These are phyloP conservation scores for Phyllotreta striolata DNA, from an alignment of 2,888 invertebrate genomes.

Conservation along the genomic window DNA sequence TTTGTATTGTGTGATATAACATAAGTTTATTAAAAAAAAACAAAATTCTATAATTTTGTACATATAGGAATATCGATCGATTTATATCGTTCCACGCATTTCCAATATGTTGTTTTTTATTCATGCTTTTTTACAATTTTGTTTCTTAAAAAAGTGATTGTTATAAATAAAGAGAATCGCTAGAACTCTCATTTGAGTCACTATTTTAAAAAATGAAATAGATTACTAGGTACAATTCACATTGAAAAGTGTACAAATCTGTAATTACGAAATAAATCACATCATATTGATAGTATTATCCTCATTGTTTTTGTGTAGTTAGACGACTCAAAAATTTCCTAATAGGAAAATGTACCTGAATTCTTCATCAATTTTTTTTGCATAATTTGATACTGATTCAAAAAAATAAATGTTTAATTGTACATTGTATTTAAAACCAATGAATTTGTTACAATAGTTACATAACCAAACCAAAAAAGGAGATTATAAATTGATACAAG, in stretches of 20 bases:
- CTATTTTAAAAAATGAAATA: slow-evolving; percentile 31
- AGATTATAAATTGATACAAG: no score
- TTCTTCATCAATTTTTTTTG: no score
- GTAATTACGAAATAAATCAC: slow-evolving; percentile 24
- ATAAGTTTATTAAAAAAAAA: slow-evolving; percentile 5
- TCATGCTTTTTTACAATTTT: slow-evolving; percentile 17
- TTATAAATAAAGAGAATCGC: background rate
- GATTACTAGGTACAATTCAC: slow-evolving; percentile 24
- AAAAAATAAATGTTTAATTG: no score
- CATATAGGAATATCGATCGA: slow-evolving; percentile 3
- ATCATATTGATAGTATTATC: slow-evolving; percentile 4
- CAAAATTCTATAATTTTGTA: slow-evolving; percentile 8
- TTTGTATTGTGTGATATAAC: slow-evolving; percentile 15
- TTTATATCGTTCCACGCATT: slow-evolving; percentile 3
- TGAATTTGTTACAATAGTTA: no score
- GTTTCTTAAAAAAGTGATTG: slow-evolving; percentile 28
- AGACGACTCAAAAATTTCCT: no score
- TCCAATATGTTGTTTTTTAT: slow-evolving; percentile 16
- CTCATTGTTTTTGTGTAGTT: no score
- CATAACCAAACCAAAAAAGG: no score
- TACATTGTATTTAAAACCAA: no score
- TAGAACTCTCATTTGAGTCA: slow-evolving; percentile 7
- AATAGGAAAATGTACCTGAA: no score
- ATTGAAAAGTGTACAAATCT: slow-evolving; percentile 24
- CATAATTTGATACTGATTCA: no score